phyloP scores from a whole-genome alignment of 2,888 invertebrate species.

The Amaurobius ferox region DNA sequence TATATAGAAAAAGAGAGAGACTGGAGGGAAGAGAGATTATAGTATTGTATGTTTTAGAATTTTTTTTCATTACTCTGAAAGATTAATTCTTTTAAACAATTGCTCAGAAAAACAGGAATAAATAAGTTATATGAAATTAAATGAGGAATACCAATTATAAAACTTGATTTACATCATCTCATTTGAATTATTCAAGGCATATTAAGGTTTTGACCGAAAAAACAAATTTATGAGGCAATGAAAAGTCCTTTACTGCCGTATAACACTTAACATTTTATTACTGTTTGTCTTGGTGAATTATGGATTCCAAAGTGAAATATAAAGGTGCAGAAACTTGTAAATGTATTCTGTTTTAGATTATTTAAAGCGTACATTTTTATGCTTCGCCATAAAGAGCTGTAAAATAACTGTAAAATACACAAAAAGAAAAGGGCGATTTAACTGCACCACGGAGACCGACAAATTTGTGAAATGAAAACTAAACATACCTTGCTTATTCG shows the following conservation, averaged over 20 bases:
- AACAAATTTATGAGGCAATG: neutral
- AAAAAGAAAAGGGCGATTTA: neutral
- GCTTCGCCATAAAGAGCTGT: slow-evolving; percentile 27
- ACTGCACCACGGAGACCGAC: slow-evolving; percentile 34
- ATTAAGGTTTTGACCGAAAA: neutral
- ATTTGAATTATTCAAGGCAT: neutral
- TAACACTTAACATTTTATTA: neutral
- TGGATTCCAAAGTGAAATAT: neutral
- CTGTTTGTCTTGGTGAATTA: neutral
- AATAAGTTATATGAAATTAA: too few relatives aligned
- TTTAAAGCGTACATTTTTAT: slow-evolving; percentile 20
- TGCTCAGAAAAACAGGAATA: too few relatives aligned
- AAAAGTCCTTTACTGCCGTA: neutral
- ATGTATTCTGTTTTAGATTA: too few relatives aligned
- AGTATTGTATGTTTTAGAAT: too few relatives aligned
- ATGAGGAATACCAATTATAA: too few relatives aligned
- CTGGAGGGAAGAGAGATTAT: too few relatives aligned
- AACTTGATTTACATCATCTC: too few relatives aligned
- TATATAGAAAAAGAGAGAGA: too few relatives aligned
- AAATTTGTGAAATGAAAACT: slow-evolving; percentile 51
- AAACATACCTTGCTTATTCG: slow-evolving; percentile 24
- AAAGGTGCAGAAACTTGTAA: neutral
- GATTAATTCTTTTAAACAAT: too few relatives aligned
- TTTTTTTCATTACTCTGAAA: too few relatives aligned
- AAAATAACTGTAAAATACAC: slow-evolving; percentile 28